Percentiles rank a stretch among this genome's conserved stretches.
Conservation (phyloP, 1,140 invertebrate species). For the Berghia stephanieae region DNA sequence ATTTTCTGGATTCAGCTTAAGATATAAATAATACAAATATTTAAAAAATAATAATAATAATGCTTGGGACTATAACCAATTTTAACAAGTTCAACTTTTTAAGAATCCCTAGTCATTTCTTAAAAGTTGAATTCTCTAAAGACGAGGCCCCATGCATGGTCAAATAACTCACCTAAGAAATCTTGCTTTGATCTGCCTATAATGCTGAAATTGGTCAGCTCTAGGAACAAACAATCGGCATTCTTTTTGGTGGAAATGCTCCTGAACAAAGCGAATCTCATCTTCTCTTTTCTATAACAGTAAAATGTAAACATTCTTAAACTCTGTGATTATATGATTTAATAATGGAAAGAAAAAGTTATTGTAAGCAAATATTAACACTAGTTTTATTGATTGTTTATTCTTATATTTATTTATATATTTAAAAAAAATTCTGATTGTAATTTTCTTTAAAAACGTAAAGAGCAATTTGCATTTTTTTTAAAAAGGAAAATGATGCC, state of each 20-base stretch:
- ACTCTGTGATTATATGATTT: no score
- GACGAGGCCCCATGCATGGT: not conserved
- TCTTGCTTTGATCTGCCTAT: constrained; percentile 33
- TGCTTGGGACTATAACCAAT: no score
- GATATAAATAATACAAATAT: no score
- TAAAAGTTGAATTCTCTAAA: not conserved
- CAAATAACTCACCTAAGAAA: constrained; percentile 40
- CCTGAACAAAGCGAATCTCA: constrained; percentile 37
- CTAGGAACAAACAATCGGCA: constrained; percentile 51
- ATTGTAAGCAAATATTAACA: not conserved
- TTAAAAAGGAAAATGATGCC: not conserved
- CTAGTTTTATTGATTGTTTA: not conserved
- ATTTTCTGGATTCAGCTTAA: no score
- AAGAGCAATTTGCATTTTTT: not conserved
- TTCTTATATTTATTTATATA: not conserved
- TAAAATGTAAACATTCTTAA: constrained; percentile 13
- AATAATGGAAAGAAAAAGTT: constrained; percentile 9
- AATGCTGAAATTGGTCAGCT: constrained; percentile 38
- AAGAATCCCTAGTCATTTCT: no score
- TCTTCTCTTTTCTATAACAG: constrained; percentile 40
- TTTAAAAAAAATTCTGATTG: not conserved
- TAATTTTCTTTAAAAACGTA: not conserved
- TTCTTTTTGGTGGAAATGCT: constrained; percentile 49
- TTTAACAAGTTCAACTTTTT: no score
- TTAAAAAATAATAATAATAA: no score